Evolutionary conservation across 2,797 vertebrate genomes (phyloP), one percentile per base, ranked within the genome.

Genomic region (Novumbra hubbsi): DNA sequence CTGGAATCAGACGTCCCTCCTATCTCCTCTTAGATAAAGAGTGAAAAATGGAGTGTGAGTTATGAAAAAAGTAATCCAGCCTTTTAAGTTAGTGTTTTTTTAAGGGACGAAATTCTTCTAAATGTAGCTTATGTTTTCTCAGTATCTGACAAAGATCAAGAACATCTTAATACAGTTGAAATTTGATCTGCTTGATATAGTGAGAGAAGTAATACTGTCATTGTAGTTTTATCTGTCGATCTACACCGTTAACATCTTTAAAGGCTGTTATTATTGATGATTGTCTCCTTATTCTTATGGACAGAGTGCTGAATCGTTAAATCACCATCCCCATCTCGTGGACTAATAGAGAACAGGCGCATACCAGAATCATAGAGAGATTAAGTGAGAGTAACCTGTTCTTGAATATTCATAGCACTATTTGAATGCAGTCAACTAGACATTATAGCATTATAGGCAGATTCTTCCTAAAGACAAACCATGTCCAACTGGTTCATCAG

Each of bases 241-340:
- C 63, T 65, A 32, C 17, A 9, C 63, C 17, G 62, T 64, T 65
- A 28, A 63, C 62, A 16, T 65, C 16, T 30, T 32, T 30, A 65
- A 65, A 65, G 63, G 63, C 16, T 65, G 30, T 65, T 34, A 14
- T 14, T 28, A 65, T n/a, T 63, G 9, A 63, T 63, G 12, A 24
- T 63, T 65, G 62, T 65, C 27, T 65, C 30, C 41, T 45, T 45
- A 45, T 34, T 32, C 19, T 38, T 17, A 4, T 21, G 16, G 52
- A 41, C 50, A 71, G 19, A 24, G 32, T 12, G 8, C 21, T 5
- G 6, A n/a, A 62, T 76, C n/a, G 68, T 82, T 76, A 72, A 77
- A 74, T 72, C 71, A 70, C 81, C 75, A 78, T 81, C 84, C 86
- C 87, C 82, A 75, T 86, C 87, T 88, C 81, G 83, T 89, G 89